phyloP scores from a whole-genome alignment of 2,888 invertebrate species.

The Linnaemya tessellans region DNA sequence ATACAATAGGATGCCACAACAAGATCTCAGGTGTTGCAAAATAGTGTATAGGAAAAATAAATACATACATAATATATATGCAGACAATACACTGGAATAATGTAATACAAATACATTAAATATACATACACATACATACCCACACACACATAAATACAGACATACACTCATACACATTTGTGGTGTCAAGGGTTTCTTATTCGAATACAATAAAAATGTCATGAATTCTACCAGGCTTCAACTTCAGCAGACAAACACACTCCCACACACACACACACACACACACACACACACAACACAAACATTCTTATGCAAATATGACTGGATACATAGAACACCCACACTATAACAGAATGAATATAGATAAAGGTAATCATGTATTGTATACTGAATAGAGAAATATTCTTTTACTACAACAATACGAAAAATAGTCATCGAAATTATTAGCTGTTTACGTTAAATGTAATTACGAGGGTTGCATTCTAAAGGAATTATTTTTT shows the following conservation, averaged over 20 bases:
- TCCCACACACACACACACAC: not conserved
- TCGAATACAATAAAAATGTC: conserved; percentile 33
- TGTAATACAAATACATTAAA: conserved; percentile 28
- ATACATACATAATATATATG: not conserved
- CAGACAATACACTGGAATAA: conserved; percentile 20
- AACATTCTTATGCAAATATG: not conserved
- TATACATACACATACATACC: not conserved
- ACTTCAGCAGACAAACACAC: not conserved
- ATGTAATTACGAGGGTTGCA: not conserved
- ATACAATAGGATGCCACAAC: conserved; percentile 38
- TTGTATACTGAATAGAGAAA: not conserved
- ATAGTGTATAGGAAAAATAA: conserved; percentile 12
- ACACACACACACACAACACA: not conserved
- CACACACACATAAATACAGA: not conserved
- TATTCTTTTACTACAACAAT: not conserved
- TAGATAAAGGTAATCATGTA: not conserved
- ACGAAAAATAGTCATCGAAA: not conserved
- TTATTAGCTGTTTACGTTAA: conserved; percentile 1
- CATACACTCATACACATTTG: not conserved
- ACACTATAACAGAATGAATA: not conserved
- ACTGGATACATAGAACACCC: not conserved
- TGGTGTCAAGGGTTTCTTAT: conserved; percentile 34
- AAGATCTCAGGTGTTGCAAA: conserved; percentile 39
- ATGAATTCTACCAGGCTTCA: conserved; percentile 19
- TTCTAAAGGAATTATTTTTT: not conserved